phyloP scores from a whole-genome alignment of 1,140 invertebrate genomes.

The Brachionus calyciflorus region DNA sequence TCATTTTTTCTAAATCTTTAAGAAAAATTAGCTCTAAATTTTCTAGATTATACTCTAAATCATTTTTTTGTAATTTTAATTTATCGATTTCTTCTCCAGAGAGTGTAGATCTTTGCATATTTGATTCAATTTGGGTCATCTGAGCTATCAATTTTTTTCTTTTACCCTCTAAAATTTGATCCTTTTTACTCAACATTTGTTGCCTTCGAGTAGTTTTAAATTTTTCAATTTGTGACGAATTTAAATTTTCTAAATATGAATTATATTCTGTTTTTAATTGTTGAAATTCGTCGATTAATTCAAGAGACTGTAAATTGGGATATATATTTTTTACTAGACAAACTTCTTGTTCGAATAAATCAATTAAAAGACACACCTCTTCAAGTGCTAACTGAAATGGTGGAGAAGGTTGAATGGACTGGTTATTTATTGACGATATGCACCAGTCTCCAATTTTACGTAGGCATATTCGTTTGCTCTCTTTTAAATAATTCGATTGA shows the following conservation, averaged over 20 bases:
- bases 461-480: background rate
- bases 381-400: background rate
- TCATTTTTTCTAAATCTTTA: background rate
- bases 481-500: background rate
- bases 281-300: background rate
- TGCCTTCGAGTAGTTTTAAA: background rate
- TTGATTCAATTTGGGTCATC: background rate
- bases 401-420: background rate
- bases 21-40: slow-evolving; percentile 5
- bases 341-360: background rate
- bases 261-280: background rate
- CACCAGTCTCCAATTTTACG: background rate
- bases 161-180: slow-evolving; percentile 19
- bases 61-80: background rate
- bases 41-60: background rate
- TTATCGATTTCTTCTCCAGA: background rate
- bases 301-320: background rate
- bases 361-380: slow-evolving; percentile 11
- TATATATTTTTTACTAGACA: background rate
- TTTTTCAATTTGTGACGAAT: background rate
- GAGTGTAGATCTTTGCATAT: background rate
- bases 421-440: background rate
- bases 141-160: slow-evolving; percentile 3
- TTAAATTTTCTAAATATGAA: background rate
- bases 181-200: background rate